A percentile compares a stretch with the other conserved stretches of the same genome.
Conservation (phyloP, 2,888 invertebrate species). For the Tethea ocularis region DNA sequence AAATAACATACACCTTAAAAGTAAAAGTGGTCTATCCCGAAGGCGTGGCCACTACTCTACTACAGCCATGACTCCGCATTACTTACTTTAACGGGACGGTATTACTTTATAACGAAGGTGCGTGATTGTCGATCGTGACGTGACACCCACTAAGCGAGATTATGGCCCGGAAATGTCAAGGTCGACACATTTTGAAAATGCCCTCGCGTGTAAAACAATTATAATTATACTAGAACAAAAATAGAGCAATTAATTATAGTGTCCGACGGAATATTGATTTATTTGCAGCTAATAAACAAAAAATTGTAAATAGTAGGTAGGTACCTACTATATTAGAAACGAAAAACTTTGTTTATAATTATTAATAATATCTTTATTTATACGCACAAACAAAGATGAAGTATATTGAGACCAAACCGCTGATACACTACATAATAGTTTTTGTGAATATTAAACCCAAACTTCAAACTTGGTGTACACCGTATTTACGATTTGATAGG, state of each 20-base stretch:
- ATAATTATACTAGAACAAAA: conserved; percentile 20
- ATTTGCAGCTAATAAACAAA: too few species aligned
- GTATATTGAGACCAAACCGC: too few species aligned
- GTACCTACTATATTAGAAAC: too few species aligned
- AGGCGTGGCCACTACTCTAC: conserved; percentile 61
- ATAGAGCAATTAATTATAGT: conserved; percentile 5
- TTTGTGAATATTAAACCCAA: too few species aligned
- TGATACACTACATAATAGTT: too few species aligned
- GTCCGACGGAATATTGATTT: neutral
- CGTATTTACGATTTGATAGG: too few species aligned
- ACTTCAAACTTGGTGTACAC: too few species aligned
- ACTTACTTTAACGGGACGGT: conserved; percentile 32
- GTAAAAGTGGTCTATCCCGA: conserved; percentile 78
- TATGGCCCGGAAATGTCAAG: conserved; percentile 56
- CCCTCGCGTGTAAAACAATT: conserved; percentile 28
- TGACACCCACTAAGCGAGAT: conserved; percentile 37
- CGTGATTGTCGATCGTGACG: conserved; percentile 50
- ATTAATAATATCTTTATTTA: too few species aligned
- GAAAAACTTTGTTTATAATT: too few species aligned
- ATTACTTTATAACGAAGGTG: conserved; percentile 54
- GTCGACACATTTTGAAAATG: conserved; percentile 31
- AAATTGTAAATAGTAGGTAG: too few species aligned
- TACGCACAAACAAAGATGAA: too few species aligned
- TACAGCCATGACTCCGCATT: conserved; percentile 58
- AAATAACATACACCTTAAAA: conserved; percentile 57